A percentile compares a stretch with the other conserved stretches of the same genome.
Conservation (phyloP, 2,797 vertebrate species). For the Cichlasoma orientale region DNA sequence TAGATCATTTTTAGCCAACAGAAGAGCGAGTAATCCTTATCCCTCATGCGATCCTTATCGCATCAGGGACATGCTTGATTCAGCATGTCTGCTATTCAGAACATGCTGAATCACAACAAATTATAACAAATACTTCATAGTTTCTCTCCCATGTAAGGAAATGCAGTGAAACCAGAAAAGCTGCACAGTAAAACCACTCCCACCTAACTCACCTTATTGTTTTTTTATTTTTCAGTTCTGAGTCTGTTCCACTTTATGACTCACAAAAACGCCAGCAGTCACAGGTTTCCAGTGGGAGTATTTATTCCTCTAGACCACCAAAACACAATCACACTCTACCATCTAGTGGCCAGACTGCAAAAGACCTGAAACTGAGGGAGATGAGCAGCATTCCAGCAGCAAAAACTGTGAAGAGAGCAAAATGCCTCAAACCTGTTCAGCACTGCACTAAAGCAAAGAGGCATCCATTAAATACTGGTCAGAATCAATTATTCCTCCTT, state of each 20-base stretch:
- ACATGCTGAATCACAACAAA: not conserved
- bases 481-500: no score
- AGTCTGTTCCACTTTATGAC: not conserved
- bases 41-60: not conserved
- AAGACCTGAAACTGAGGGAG: not conserved
- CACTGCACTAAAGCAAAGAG: no score
- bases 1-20: no score
- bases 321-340: conserved; percentile 53
- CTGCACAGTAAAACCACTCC: not conserved
- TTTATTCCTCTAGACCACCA: not conserved
- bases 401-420: not conserved
- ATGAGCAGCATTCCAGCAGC: not conserved
- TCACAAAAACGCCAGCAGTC: not conserved
- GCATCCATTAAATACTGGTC: no score
- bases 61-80: no score
- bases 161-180: not conserved
- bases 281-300: not conserved
- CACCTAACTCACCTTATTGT: rapidly evolving
- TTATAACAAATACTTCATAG: not conserved
- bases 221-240: rapidly evolving
- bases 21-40: not conserved
- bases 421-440: not conserved
- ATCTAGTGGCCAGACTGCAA: conserved; percentile 52
- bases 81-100: not conserved
- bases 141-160: not conserved